These are phyloP conservation scores for Mus musculus DNA, from an alignment of 2,113 vertebrate species.

Conservation along the genomic window GRCm39 chr4:56421001-56421500, in stretches of 20 bases:
- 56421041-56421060: background rate
- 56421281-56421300: background rate
- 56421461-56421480: background rate
- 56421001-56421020: background rate
- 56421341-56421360: background rate
- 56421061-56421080: background rate
- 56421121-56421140: background rate
- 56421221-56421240: background rate
- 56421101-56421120: background rate
- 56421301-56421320: background rate
- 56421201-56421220: background rate
- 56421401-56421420: background rate
- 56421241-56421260: background rate
- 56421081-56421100: background rate
- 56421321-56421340: background rate
- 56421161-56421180: background rate
- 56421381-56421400: background rate
- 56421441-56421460: background rate
- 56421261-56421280: background rate
- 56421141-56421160: background rate
- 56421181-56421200: no score
- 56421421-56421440: background rate
- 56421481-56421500: background rate
- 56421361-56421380: background rate
- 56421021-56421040: background rate